Evolutionary conservation across 2,113 vertebrate genomes (phyloP).

Genomic region (Rhinoderma darwinii): DNA sequence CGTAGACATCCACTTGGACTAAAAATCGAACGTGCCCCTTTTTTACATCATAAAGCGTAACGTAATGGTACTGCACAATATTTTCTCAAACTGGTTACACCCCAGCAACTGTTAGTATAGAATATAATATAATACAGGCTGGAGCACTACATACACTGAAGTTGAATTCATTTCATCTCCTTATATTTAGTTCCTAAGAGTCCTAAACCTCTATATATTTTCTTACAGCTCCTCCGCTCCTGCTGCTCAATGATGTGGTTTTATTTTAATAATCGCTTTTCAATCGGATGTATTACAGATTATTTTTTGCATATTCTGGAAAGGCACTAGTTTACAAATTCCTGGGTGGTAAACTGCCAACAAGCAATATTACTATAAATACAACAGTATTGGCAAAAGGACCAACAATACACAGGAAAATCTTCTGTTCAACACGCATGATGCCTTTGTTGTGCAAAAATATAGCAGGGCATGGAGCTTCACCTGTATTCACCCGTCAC

Average conservation of each 20-base stretch:
- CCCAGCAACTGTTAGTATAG: no score
- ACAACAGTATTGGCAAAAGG: not conserved
- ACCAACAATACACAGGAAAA: not conserved
- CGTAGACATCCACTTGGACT: no score
- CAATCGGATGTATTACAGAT: not conserved
- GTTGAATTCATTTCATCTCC: not conserved
- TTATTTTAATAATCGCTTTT: not conserved
- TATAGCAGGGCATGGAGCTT: not conserved
- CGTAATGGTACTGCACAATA: no score
- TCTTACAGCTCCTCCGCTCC: not conserved
- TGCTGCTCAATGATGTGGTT: not conserved
- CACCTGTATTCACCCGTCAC: slow-evolving; percentile 19
- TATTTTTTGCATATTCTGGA: not conserved
- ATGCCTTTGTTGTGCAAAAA: slow-evolving; percentile 12
- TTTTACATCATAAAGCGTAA: no score
- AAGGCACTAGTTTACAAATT: not conserved
- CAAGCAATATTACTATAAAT: not conserved
- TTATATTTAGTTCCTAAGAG: not conserved
- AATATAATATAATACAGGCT: not conserved
- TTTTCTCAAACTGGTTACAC: no score
- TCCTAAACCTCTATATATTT: not conserved
- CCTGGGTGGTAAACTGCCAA: not conserved
- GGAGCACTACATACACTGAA: not conserved
- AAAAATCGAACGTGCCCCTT: no score
- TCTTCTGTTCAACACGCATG: not conserved